Evolutionary conservation across 2,888 invertebrate species (phyloP).

Genomic region (Drosophila picticornis): DNA sequence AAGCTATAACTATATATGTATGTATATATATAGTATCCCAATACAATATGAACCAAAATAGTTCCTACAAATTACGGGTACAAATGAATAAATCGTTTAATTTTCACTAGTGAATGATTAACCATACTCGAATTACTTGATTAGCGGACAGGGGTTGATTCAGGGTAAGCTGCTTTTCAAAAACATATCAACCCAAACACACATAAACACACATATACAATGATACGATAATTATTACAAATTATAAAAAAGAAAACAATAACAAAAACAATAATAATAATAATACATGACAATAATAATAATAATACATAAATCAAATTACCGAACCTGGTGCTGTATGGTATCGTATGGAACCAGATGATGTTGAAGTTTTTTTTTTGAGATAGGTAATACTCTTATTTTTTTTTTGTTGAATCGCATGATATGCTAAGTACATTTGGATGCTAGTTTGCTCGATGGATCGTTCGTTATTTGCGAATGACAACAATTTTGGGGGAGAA

Average conservation of each 20-base stretch:
- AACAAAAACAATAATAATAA: constrained; percentile 46
- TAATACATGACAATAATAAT: constrained; percentile 60
- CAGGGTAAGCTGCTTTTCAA: constrained; percentile 9
- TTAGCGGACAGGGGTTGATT: constrained; percentile 39
- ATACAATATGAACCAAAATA: constrained; percentile 40
- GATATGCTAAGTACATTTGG: constrained; percentile 63
- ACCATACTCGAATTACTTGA: constrained; percentile 27
- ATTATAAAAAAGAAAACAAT: constrained; percentile 4
- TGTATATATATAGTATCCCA: constrained; percentile 35
- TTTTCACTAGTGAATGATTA: constrained; percentile 19
- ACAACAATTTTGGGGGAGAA: constrained; percentile 30
- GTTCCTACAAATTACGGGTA: constrained; percentile 61
- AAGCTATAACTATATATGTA: constrained; percentile 24
- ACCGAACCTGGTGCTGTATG: constrained; percentile 73
- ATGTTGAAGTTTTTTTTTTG: constrained; percentile 59
- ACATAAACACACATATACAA: constrained; percentile 44
- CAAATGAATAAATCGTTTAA: constrained; percentile 37
- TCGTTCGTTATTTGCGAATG: constrained; percentile 50
- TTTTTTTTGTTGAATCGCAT: constrained; percentile 57
- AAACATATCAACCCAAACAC: constrained; percentile 32
- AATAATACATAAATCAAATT: constrained; percentile 67
- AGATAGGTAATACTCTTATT: constrained; percentile 16
- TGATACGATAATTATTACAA: constrained; percentile 35
- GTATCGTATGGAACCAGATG: constrained; percentile 71
- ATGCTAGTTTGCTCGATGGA: constrained; percentile 57